Evolutionary conservation across 2,113 vertebrate species (phyloP), one percentile per base, ranked within the genome.

Genomic region (Neolamprologus ventralis): DNA sequence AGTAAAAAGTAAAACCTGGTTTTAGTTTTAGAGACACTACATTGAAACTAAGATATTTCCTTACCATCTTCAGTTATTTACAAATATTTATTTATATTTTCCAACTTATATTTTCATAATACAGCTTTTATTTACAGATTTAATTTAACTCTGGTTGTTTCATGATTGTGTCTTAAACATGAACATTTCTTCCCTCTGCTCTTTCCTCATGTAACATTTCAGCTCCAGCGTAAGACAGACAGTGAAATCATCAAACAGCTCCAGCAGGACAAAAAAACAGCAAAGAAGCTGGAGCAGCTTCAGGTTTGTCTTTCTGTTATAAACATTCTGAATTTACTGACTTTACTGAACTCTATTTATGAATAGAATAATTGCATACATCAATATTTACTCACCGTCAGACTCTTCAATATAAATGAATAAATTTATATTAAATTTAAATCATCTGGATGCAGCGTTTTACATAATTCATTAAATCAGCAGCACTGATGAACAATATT

Each of bases 231-330:
- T 5, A 0, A 17, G 47, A 49, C 4, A 49, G 4, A 49, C 0
- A 17, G 16, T 49, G 4, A 49, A 3, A 49, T 49, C 16, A 3
- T 49, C 16, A 19, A 49, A 4, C 7, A 1, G 47, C 1, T 49
- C 2, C 16, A 8, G 16, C 16, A 17, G 47, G 47, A 17, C 2
- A 8, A 8, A 49, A 0, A 49, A 8, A 49, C 7, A 8, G 16
- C 47, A 8, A 0, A 17, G 16, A 4, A 8, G 2, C 0, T 49
- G 47, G 0, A 19, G 47, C 14, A 7, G 45, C 45, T 47, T 17
- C 45, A 47, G 14, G 45, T 47, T 47, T 47, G 45, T 47, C 14
- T 47, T 17, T 47, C 45, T 47, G 14, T 16, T 47, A 47, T 47
- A 47, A 47, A 47, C 7, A 47, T 47, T 7, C 14, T 47, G 13